These are phyloP conservation scores for Catostylus mosaicus DNA, from an alignment of 30 jellyfish, hydroid and myxozoan genomes.

Conservation along the genomic window DNA sequence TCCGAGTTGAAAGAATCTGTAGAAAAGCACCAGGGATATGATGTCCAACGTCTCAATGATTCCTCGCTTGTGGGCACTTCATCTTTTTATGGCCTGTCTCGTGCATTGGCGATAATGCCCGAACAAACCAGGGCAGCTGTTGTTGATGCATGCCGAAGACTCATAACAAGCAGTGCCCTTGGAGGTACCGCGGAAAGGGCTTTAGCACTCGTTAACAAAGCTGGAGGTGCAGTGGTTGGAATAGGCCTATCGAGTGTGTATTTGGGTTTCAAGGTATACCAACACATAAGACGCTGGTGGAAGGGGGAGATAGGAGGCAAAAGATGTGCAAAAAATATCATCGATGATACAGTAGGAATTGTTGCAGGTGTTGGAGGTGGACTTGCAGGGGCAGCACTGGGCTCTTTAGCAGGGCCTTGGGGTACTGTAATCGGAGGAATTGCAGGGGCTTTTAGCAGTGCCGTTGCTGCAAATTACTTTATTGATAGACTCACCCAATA, in stretches of 20 bases:
- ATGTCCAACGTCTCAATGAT: not conserved
- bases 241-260: slow-evolving; percentile 38
- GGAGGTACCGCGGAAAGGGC: not conserved
- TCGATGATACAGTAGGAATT: slow-evolving; percentile 34
- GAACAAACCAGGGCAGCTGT: not conserved
- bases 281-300: slow-evolving; percentile 53
- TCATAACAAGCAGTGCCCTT: not conserved
- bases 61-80: not conserved
- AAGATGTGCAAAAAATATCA: slow-evolving; percentile 33
- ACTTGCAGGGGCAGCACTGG: slow-evolving; percentile 43
- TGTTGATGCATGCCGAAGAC: not conserved
- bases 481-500: slow-evolving; percentile 9
- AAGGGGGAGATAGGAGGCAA: slow-evolving; percentile 49
- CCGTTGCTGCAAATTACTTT: not conserved
- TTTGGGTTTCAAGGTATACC: slow-evolving; percentile 9
- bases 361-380: slow-evolving; percentile 50
- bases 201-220: not conserved
- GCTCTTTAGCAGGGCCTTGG: slow-evolving; percentile 43
- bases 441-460: slow-evolving; percentile 6
- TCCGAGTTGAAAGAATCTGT: not conserved
- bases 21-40: not conserved
- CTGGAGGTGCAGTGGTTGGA: not conserved
- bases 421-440: slow-evolving; percentile 29
- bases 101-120: not conserved
- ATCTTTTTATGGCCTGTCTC: not conserved